Percentiles rank a stretch among this genome's conserved stretches.
Conservation (phyloP, 2,888 invertebrate species). For the Azorinus chamasolen region DNA sequence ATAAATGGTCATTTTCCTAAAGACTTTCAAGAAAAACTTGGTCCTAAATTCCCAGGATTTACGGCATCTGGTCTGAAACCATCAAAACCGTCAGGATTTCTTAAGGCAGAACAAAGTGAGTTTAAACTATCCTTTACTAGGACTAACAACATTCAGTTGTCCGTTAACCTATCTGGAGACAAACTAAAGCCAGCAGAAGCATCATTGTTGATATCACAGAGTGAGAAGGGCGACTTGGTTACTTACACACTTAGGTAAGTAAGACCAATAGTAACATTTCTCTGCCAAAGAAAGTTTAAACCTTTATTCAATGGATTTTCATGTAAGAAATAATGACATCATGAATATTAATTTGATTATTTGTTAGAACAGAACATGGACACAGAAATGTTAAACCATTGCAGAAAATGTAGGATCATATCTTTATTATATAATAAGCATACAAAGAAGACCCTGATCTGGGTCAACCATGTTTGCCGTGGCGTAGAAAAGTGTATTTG, state of each 20-base stretch:
- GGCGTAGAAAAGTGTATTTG: no score
- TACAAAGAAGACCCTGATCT: no score
- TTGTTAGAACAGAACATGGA: no score
- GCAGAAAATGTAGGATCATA: neutral
- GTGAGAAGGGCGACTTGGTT: slow-evolving; percentile 50
- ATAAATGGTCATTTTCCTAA: slow-evolving; percentile 65
- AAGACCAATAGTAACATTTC: neutral
- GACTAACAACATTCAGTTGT: slow-evolving; percentile 62
- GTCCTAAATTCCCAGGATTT: slow-evolving; percentile 60
- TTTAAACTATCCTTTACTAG: slow-evolving; percentile 65
- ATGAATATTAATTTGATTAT: no score
- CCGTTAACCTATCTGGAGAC: slow-evolving; percentile 68
- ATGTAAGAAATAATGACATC: no score
- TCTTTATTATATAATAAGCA: neutral
- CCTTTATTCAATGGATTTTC: neutral
- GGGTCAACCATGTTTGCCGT: no score
- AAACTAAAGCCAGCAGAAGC: slow-evolving; percentile 65
- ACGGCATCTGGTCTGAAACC: slow-evolving; percentile 57
- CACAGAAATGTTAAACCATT: no score
- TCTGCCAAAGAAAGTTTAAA: no score
- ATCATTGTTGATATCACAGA: slow-evolving; percentile 56
- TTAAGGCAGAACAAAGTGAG: slow-evolving; percentile 63
- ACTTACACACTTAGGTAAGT: slow-evolving; percentile 58
- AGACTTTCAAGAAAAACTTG: slow-evolving; percentile 63
- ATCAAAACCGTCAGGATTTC: slow-evolving; percentile 58